Evolutionary conservation across 2,888 invertebrate genomes (phyloP), one percentile per base, ranked within the genome.

Genomic region (Prosapia bicincta): DNA sequence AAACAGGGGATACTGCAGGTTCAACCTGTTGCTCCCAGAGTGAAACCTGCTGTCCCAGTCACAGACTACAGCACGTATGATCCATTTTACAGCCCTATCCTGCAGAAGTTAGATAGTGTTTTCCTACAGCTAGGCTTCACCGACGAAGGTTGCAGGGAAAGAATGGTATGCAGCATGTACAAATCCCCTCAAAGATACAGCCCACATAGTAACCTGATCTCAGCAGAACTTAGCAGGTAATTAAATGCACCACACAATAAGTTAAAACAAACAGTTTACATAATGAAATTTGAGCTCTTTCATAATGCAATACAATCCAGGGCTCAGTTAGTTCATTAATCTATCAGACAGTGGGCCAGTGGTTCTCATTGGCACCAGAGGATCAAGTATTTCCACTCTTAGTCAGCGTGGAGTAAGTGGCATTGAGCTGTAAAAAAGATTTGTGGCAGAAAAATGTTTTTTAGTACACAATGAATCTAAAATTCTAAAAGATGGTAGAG

Each of bases 201-300:
- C 78, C 96, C 95, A 0, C 93, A 94, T 83, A 95, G 95, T 83
- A 96, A 96, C 85, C 88, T 95, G 76, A 89, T 96, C 71, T 95
- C 95, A 20, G 93, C 93, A 32, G 94, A 95, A 84, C 87, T 96
- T 68, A 95, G 95, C 89, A 93, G 95, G 96, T 96, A 85, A 54
- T n/a, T n/a, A 54, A 20, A 13, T 38, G 5, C 9, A 30, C 30
- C 30, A 30, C n/a, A n/a, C n/a, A n/a, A n/a, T n/a, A n/a, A n/a
- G n/a, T n/a, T n/a, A n/a, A n/a, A n/a, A n/a, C n/a, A n/a, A n/a
- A n/a, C n/a, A n/a, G n/a, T n/a, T n/a, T n/a, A n/a, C n/a, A n/a
- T n/a, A n/a, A n/a, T n/a, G n/a, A n/a, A n/a, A n/a, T n/a, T n/a
- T n/a, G n/a, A n/a, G n/a, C n/a, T n/a, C n/a, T n/a, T n/a, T n/a